These are phyloP conservation scores for Drosophila austrosaltans DNA, from an alignment of 2,888 invertebrate genomes.

Conservation along the genomic window DNA sequence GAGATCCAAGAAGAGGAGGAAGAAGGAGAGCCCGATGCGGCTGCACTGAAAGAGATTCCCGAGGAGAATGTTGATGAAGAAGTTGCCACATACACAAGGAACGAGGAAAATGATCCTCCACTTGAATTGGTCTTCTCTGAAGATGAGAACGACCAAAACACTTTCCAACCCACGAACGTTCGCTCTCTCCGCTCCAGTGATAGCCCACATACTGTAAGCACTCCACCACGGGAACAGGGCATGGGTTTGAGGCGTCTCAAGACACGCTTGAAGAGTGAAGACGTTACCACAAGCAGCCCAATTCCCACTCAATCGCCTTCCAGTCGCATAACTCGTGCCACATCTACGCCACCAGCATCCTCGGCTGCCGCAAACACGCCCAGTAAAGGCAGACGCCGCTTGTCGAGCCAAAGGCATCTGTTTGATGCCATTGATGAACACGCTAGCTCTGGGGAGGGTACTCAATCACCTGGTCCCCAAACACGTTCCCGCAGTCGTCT, in stretches of 20 bases:
- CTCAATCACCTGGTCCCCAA: background rate
- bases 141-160: slow-evolving; percentile 3
- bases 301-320: background rate
- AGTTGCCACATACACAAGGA: too few relatives aligned
- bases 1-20: slow-evolving; percentile 5
- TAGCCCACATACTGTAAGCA: slow-evolving; percentile 10
- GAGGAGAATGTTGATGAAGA: background rate
- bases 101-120: slow-evolving; percentile 17
- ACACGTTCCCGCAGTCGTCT: slow-evolving; percentile 26
- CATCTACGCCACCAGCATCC: slow-evolving; percentile 7
- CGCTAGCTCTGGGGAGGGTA: background rate
- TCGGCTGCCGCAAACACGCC: background rate
- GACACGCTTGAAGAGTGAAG: slow-evolving; percentile 20
- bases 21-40: background rate
- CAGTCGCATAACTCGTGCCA: background rate
- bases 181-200: background rate
- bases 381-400: background rate
- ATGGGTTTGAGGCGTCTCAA: background rate
- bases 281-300: background rate
- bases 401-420: background rate
- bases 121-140: slow-evolving; percentile 34
- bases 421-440: slow-evolving; percentile 37
- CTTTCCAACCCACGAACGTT: background rate
- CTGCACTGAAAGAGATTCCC: background rate
- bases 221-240: background rate